Percentiles rank a stretch among this genome's conserved stretches.
Evolutionary conservation across 2,113 vertebrate species (phyloP).

Genomic region (Sebastes fasciatus): DNA sequence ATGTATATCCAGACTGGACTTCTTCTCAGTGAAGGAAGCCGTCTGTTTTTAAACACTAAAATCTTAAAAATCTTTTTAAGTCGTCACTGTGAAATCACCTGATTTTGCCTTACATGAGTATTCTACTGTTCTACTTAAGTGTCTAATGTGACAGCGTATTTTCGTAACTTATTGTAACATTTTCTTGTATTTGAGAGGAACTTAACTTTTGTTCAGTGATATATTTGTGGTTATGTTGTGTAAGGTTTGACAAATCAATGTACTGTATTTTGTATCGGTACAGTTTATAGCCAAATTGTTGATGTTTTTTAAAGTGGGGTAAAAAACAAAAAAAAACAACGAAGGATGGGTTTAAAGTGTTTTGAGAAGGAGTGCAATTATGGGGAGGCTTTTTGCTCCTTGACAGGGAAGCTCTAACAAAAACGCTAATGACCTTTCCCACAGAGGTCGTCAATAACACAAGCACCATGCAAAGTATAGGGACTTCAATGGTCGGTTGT

Average conservation of each 20-base stretch:
- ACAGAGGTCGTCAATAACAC: background rate
- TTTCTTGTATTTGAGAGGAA: slow-evolving; percentile 81
- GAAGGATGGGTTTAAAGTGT: slow-evolving; percentile 40
- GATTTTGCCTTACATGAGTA: slow-evolving; percentile 88
- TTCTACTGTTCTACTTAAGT: slow-evolving; percentile 83
- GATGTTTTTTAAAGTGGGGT: slow-evolving; percentile 67
- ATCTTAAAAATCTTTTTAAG: slow-evolving; percentile 77
- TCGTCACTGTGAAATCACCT: slow-evolving; percentile 89
- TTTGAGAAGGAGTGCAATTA: slow-evolving; percentile 73
- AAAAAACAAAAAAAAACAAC: slow-evolving; percentile 28
- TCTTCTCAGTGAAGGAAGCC: slow-evolving; percentile 38
- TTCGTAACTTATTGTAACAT: slow-evolving; percentile 81
- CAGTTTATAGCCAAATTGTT: slow-evolving; percentile 80
- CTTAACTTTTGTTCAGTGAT: slow-evolving; percentile 78
- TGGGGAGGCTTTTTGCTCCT: slow-evolving; percentile 87
- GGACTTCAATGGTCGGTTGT: background rate
- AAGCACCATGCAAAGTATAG: background rate
- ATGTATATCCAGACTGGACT: slow-evolving; percentile 34
- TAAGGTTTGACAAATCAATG: slow-evolving; percentile 81
- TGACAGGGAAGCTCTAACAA: slow-evolving; percentile 80
- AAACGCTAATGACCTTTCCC: slow-evolving; percentile 45
- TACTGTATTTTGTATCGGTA: slow-evolving; percentile 85
- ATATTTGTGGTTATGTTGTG: slow-evolving; percentile 82
- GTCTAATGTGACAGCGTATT: slow-evolving; percentile 83
- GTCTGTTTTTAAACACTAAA: slow-evolving; percentile 73